phyloP scores from a whole-genome alignment of 2,113 vertebrate genomes.

The Brienomyrus longianalis region DNA sequence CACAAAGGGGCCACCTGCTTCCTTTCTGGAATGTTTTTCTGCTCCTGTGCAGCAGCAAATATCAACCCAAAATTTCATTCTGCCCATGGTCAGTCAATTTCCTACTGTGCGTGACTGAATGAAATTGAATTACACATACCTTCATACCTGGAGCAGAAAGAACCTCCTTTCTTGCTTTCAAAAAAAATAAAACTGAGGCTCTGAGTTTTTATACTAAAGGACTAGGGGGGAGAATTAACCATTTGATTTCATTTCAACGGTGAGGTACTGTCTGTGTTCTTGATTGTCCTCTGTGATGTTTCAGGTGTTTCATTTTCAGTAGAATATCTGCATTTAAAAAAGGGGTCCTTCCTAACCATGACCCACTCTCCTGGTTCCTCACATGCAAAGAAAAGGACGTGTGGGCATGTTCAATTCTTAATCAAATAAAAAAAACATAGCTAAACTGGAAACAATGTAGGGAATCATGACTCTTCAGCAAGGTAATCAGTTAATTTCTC shows the following conservation, averaged over 20 bases:
- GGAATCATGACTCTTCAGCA: neutral
- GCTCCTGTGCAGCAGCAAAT: neutral
- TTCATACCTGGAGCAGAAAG: neutral
- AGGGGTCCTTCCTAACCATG: neutral
- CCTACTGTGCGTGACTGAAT: neutral
- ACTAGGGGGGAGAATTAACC: neutral
- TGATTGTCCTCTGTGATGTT: neutral
- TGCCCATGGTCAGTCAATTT: neutral
- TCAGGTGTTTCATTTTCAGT: neutral
- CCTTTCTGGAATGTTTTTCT: slow-evolving; percentile 21
- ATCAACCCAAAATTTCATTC: neutral
- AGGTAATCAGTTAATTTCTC: neutral
- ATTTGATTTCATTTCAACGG: neutral
- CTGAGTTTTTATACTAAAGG: neutral
- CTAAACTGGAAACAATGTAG: neutral
- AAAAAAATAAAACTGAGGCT: neutral
- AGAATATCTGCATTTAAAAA: neutral
- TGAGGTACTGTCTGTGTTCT: neutral
- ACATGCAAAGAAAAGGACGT: neutral
- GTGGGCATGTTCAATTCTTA: neutral
- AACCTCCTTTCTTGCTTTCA: neutral
- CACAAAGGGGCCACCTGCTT: neutral
- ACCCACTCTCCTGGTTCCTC: neutral
- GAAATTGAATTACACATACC: slow-evolving; percentile 1
- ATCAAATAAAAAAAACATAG: neutral